Evolutionary conservation across 2,113 vertebrate species (phyloP).

Genomic region (Puma concolor): DNA sequence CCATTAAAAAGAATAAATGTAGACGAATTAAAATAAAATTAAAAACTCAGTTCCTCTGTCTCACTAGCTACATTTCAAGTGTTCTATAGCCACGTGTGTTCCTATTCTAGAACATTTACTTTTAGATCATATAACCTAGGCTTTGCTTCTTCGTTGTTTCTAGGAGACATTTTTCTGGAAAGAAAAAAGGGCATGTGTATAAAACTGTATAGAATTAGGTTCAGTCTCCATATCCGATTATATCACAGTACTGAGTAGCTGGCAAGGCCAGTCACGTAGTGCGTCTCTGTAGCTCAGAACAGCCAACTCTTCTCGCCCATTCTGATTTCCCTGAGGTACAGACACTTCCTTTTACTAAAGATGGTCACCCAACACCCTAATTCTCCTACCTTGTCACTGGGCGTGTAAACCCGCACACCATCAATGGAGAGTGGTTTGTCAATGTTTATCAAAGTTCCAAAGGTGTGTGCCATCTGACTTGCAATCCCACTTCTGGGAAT

Average conservation of each 20-base stretch:
- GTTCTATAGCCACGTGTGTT: not conserved
- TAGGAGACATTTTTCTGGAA: not conserved
- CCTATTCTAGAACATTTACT: not conserved
- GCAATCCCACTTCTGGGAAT: not conserved
- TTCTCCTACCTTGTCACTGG: not conserved
- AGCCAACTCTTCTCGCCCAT: not conserved
- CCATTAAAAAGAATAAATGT: not conserved
- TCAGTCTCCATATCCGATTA: not conserved
- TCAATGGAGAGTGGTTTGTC: not conserved
- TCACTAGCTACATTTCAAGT: not conserved
- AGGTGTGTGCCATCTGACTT: not conserved
- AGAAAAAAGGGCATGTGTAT: not conserved
- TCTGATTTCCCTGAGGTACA: not conserved
- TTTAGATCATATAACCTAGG: not conserved
- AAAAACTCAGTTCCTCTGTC: not conserved
- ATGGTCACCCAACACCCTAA: not conserved
- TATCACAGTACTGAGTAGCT: not conserved
- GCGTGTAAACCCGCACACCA: not conserved
- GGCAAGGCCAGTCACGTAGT: not conserved
- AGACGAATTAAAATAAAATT: not conserved
- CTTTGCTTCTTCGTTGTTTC: not conserved
- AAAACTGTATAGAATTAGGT: not conserved
- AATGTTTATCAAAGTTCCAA: not conserved
- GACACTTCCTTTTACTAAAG: not conserved
- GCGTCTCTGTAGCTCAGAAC: not conserved